These are phyloP conservation scores for Ennomos fuscantarius DNA, from an alignment of 2,888 invertebrate genomes.

Conservation along the genomic window DNA sequence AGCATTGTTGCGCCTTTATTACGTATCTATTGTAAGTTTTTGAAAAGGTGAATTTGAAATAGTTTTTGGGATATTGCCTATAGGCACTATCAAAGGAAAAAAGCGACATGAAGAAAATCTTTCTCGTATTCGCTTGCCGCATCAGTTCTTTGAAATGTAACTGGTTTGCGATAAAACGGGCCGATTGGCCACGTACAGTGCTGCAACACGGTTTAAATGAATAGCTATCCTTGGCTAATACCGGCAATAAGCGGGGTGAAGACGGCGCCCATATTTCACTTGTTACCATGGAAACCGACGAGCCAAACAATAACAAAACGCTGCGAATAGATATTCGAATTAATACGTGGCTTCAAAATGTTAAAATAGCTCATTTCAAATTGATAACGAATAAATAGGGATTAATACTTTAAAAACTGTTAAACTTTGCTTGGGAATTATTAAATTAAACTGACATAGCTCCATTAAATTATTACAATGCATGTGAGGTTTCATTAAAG, in stretches of 20 bases:
- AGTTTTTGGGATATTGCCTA: conserved; percentile 1
- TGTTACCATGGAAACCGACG: conserved; percentile 70
- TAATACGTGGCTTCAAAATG: background rate
- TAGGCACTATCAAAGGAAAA: conserved; percentile 14
- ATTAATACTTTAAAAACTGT: too few relatives aligned
- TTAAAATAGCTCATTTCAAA: background rate
- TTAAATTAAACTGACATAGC: too few relatives aligned
- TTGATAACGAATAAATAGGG: too few relatives aligned
- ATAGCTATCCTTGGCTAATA: conserved; percentile 77
- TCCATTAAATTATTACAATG: too few relatives aligned
- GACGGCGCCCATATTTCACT: conserved; percentile 78
- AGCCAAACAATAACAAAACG: conserved; percentile 65
- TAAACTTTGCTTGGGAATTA: too few relatives aligned
- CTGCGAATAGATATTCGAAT: conserved; percentile 2
- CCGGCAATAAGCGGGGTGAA: conserved; percentile 70
- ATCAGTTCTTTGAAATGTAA: conserved; percentile 34
- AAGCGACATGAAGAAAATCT: conserved; percentile 38
- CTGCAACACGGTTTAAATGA: conserved; percentile 63
- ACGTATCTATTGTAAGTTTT: background rate
- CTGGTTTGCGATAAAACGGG: conserved; percentile 28
- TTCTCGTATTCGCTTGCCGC: conserved; percentile 42
- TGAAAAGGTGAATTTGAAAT: background rate
- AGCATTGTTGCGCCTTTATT: background rate
- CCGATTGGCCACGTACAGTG: conserved; percentile 51
- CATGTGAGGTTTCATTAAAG: too few relatives aligned